Evolutionary conservation across 2,113 vertebrate species (phyloP).

Genomic region (Grammatotria lemairii): DNA sequence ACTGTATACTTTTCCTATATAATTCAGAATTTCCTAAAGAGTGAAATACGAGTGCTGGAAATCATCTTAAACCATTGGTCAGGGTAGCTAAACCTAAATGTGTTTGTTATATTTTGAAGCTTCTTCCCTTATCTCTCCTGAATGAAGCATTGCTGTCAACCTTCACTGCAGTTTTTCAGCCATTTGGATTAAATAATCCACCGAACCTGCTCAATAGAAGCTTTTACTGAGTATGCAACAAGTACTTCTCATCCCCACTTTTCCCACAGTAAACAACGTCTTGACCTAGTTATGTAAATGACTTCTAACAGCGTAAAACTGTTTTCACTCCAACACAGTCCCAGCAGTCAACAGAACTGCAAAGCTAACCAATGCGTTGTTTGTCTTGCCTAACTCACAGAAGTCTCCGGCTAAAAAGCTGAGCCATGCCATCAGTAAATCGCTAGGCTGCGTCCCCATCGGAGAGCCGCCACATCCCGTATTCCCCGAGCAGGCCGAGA

Average conservation of each 20-base stretch:
- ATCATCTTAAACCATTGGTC: not conserved
- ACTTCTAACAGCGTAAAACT: not conserved
- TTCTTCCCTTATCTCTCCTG: not conserved
- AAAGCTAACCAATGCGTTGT: not conserved
- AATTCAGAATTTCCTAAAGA: not conserved
- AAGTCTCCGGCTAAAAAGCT: conserved; percentile 99
- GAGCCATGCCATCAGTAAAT: conserved; percentile 96
- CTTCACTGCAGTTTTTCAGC: not conserved
- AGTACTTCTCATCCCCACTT: not conserved
- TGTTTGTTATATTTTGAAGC: not conserved
- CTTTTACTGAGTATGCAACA: not conserved
- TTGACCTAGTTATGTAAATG: conserved; percentile 10
- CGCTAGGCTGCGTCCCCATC: conserved; percentile 93
- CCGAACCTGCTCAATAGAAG: not conserved
- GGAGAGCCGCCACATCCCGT: conserved; percentile 87
- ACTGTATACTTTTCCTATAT: not conserved
- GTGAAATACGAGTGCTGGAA: not conserved
- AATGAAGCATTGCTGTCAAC: not conserved
- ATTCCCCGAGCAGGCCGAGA: conserved; percentile 91
- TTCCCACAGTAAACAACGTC: not conserved
- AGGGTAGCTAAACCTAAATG: not conserved
- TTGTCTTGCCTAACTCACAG: conserved; percentile 59
- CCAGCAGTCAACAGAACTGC: not conserved
- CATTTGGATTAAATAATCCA: not conserved
- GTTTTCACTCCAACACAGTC: not conserved